Evolutionary conservation across 2,797 vertebrate genomes (phyloP), one percentile per base, ranked within the genome.

Genomic region (Neosalanx taihuensis): DNA sequence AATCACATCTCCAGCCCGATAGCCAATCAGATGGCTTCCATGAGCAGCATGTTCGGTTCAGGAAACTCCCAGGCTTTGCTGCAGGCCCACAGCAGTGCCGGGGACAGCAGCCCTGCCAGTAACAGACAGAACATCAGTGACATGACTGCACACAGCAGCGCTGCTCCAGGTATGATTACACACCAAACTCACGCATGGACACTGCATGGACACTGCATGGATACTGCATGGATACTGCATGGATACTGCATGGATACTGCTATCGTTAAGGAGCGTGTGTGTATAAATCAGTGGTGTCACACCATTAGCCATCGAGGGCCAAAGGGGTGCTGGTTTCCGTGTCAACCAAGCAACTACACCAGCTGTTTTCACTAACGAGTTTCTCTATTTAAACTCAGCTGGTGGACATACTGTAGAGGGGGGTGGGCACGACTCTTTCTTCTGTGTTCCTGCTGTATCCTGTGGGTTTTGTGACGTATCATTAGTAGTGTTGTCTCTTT

Each of bases 21-120:
- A 64, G 83, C 84, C 69, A 90, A 75, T 80, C 91, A 91, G 75
- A 87, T 92, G 23, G 86, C 85, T 66, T 87, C 89, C n/a, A 87
- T 93, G 70, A 91, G 87, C 81, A 83, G 89, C 4, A 75, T 91
- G 70, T 92, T 92, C 79, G 90, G 84, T 71, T 80, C 91, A 1
- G 68, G 90, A 33, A 89, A 89, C 35, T 82, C 91, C 23, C 91
- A 92, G 83, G 71, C 85, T 23, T 84, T 92, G 63, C 59, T 92
- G 51, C 92, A 92, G 73, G 83, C 84, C 64, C 91, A 90, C 51
- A 77, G 66, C 13, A 74, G 81, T 59, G 76, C 86, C 79, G 84
- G 84, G 79, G 90, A 77, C 84, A 84, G 72, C 73, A 83, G 65
- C 76, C 84, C 15, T 0, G 51, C 41, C 41, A 64, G 74, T 18